Percentiles rank a stretch among this genome's conserved stretches.
Conservation (phyloP, 2,797 vertebrate genomes). For the Masticophis lateralis region DNA sequence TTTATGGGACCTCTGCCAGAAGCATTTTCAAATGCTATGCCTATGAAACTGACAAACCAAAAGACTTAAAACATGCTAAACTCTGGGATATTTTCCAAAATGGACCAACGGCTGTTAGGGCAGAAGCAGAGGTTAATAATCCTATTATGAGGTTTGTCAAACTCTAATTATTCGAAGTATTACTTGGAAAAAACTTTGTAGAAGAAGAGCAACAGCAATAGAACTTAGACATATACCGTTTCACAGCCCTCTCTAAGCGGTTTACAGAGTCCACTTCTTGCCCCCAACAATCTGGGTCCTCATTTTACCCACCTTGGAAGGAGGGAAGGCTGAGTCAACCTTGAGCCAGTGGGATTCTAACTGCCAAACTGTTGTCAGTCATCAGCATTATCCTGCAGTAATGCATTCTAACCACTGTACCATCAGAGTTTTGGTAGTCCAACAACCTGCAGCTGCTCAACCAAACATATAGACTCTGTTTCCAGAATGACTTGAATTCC, state of each 20-base stretch:
- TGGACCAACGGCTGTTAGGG: background rate
- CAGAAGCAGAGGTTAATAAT: background rate
- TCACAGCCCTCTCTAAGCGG: background rate
- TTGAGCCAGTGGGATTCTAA: background rate
- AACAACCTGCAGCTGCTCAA: background rate
- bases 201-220: background rate
- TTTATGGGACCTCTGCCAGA: background rate
- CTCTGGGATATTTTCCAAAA: background rate
- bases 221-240: background rate
- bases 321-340: background rate
- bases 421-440: background rate
- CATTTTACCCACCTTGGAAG: background rate
- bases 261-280: background rate
- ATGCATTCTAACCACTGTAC: background rate
- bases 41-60: background rate
- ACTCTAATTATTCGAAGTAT: background rate
- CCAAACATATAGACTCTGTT: background rate
- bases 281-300: background rate
- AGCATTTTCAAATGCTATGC: background rate
- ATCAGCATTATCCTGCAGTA: background rate
- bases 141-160: background rate
- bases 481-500: background rate
- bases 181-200: background rate
- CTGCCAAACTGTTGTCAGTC: background rate
- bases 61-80: background rate